A percentile compares a stretch with the other conserved stretches of the same genome.
Conservation (phyloP, 2,888 invertebrate species). For the Meiosimyza platycephala region DNA sequence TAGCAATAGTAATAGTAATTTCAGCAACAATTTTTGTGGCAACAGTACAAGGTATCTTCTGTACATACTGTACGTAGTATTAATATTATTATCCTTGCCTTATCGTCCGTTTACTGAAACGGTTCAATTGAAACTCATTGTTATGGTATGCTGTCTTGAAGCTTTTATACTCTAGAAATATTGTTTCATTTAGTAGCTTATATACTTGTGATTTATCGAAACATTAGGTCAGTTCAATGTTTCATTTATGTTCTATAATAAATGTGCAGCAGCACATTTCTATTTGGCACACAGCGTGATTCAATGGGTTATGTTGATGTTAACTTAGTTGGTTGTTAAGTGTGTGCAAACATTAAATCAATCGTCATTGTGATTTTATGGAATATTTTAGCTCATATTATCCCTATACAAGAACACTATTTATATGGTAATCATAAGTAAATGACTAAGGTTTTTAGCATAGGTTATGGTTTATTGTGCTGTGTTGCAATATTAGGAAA, state of each 20-base stretch:
- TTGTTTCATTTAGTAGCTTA: neutral
- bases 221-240: constrained; percentile 36
- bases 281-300: neutral
- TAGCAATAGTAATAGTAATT: constrained; percentile 18
- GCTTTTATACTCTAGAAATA: too few species aligned
- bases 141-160: too few species aligned
- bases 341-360: constrained; percentile 12
- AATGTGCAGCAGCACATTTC: neutral
- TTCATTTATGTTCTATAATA: constrained; percentile 41
- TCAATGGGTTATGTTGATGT: neutral
- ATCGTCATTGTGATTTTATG: neutral
- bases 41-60: neutral
- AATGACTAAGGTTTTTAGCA: too few species aligned
- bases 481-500: too few species aligned
- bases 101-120: too few species aligned
- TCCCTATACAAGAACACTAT: too few species aligned
- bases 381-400: too few species aligned
- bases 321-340: neutral
- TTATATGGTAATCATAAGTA: too few species aligned
- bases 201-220: neutral
- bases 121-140: too few species aligned
- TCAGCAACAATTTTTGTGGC: neutral
- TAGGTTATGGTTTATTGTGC: too few species aligned
- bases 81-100: too few species aligned
- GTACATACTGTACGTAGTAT: neutral